A percentile compares a stretch with the other conserved stretches of the same genome.
These are phyloP conservation scores for Hippoglossus hippoglossus DNA, from an alignment of 2,797 vertebrate genomes.

Conservation along the genomic window DNA sequence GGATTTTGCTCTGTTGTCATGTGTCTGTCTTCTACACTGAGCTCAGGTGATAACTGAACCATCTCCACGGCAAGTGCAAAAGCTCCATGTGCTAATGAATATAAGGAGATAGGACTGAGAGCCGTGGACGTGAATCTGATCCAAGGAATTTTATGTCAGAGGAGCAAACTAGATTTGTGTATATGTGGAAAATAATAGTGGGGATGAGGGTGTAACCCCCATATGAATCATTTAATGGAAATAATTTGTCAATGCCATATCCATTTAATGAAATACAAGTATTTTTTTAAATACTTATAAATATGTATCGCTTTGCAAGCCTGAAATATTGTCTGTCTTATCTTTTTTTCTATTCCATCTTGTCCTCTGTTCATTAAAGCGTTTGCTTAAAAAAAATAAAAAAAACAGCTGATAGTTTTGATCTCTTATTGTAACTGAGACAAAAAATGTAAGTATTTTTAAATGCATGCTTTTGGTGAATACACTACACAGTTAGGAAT, in stretches of 20 bases:
- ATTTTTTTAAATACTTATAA: slow-evolving; percentile 3
- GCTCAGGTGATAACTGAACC: neutral
- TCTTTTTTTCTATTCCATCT: slow-evolving; percentile 2
- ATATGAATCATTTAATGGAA: neutral
- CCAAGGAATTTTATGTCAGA: too few relatives aligned
- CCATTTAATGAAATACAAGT: slow-evolving; percentile 2
- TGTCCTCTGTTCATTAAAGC: slow-evolving; percentile 14
- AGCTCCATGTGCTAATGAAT: neutral
- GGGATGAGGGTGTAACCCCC: neutral
- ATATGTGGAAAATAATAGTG: too few relatives aligned
- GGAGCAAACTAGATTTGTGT: too few relatives aligned
- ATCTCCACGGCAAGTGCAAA: neutral
- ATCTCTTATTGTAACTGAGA: neutral
- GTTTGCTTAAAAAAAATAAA: slow-evolving; percentile 27
- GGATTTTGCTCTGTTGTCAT: neutral
- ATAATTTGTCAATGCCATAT: slow-evolving; percentile 2
- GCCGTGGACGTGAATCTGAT: too few relatives aligned
- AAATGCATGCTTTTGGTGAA: too few relatives aligned
- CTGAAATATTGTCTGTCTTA: slow-evolving; percentile 8
- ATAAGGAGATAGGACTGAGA: neutral
- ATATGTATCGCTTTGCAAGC: neutral
- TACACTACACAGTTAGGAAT: too few relatives aligned
- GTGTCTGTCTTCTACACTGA: neutral
- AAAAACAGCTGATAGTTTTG: neutral
- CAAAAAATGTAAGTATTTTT: too few relatives aligned